These are phyloP conservation scores for Mythimna pallens DNA, from an alignment of 2,888 invertebrate genomes.

Conservation along the genomic window DNA sequence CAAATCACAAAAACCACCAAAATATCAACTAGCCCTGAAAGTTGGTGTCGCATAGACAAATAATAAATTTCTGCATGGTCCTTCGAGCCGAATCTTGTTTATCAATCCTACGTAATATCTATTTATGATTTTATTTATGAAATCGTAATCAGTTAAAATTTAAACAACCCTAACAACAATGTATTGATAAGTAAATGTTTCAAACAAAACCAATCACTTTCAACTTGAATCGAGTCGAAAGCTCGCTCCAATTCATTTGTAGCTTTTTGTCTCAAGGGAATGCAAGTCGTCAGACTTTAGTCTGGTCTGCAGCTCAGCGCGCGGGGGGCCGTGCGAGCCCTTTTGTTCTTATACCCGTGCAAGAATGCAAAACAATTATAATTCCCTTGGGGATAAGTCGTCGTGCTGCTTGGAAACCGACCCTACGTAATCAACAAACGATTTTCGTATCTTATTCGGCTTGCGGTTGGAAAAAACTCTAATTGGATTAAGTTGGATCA, in stretches of 20 bases:
- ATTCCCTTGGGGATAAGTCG: slow-evolving; percentile 87
- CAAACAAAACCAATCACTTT: slow-evolving; percentile 64
- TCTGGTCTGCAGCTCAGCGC: slow-evolving; percentile 82
- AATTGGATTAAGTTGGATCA: slow-evolving; percentile 80
- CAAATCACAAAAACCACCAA: no score
- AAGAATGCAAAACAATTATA: slow-evolving; percentile 91
- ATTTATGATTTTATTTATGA: background rate
- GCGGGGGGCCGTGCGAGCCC: slow-evolving; percentile 86
- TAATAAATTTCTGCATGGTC: no score
- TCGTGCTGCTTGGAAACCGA: slow-evolving; percentile 83
- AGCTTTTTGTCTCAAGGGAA: slow-evolving; percentile 88
- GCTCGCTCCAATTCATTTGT: slow-evolving; percentile 84
- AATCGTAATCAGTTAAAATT: background rate
- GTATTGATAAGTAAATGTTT: slow-evolving; percentile 23
- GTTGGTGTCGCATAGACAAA: no score
- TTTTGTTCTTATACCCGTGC: slow-evolving; percentile 90
- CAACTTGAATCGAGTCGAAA: slow-evolving; percentile 71
- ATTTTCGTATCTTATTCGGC: slow-evolving; percentile 81
- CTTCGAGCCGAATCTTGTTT: no score
- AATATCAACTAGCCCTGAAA: no score
- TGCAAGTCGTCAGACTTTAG: slow-evolving; percentile 89
- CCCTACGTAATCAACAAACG: slow-evolving; percentile 82
- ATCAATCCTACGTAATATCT: background rate
- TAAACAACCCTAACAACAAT: background rate
- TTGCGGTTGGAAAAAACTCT: slow-evolving; percentile 84